Percentiles rank a stretch among this genome's conserved stretches.
Conservation (phyloP, 2,888 invertebrate genomes). For the Lathronympha strigana region DNA sequence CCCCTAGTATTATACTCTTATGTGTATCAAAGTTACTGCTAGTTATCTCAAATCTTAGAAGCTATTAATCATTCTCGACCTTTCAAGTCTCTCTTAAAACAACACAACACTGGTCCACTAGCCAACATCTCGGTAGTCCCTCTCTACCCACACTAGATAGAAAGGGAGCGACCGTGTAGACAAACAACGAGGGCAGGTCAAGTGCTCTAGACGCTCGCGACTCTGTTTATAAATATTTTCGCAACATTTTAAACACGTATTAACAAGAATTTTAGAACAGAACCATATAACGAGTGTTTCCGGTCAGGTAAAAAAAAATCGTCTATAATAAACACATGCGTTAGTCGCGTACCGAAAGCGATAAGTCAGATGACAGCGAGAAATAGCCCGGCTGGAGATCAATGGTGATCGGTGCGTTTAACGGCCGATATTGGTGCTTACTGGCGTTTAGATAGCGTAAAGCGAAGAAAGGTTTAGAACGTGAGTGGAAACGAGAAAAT, state of each 20-base stretch:
- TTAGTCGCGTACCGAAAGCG: neutral
- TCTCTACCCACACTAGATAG: neutral
- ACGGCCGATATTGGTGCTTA: neutral
- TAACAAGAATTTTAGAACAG: neutral
- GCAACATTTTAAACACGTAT: conserved; percentile 16
- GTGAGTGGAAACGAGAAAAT: too few relatives aligned
- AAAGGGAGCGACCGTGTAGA: neutral
- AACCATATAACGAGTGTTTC: too few relatives aligned
- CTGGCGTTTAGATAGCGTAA: neutral
- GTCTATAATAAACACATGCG: too few relatives aligned
- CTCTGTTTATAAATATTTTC: conserved; percentile 15
- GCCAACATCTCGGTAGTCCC: neutral
- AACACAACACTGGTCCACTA: neutral
- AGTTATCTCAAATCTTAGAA: neutral
- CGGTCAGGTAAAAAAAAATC: too few relatives aligned
- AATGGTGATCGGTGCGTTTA: conserved; percentile 13
- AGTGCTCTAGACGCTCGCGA: conserved; percentile 4
- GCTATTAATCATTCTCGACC: conserved; percentile 1
- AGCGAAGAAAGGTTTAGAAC: too few relatives aligned
- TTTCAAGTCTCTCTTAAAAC: neutral
- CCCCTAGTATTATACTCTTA: too few relatives aligned
- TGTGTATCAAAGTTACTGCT: too few relatives aligned
- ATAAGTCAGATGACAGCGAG: conserved; percentile 11
- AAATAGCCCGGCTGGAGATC: conserved; percentile 6
- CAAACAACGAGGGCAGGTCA: conserved; percentile 12